Base-by-base conservation (phyloP, 1,140 invertebrate genomes). In the Euura lappo region DNA sequence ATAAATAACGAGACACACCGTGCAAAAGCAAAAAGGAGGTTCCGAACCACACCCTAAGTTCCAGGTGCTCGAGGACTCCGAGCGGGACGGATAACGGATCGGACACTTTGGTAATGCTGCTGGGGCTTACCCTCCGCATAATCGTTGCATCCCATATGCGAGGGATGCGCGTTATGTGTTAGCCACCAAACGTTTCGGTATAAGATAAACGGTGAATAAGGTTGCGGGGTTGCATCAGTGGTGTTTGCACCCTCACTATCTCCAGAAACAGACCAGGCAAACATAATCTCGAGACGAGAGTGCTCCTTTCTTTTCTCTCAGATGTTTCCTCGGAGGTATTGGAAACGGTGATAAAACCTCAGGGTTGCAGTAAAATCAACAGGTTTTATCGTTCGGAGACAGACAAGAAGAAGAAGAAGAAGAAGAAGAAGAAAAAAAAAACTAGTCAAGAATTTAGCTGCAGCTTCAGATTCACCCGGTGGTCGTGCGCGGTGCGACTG, bases 121-220 rank as follows among this genome's bases (percentile, higher is more conserved):
- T n/a, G n/a, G n/a, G 69, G 74, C 77, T 79, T 79, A 77, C 78
- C 73, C 69, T 72, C 70, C 11, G 73, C 74, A 78, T 79, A 78
- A 78, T 78, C 79, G 74, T 79, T 77, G 78, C 71, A 70, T 77
- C 76, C 78, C 76, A 72, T 75, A 74, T 77, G 76, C 72, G 45
- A 45, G 69, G 69, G 69, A 11, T 70, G 45, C 43, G 11, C 28
- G 28, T 28, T 28, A 28, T 1, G 28, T 28, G 28, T 28, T 28
- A 28, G 28, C 1, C 28, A 28, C 28, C 28, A 28, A 28, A 28
- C 28, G 28, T 28, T 28, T 28, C 28, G 28, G 28, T 28, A 28
- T 28, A 28, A 28, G 28, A 28, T 28, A 28, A 28, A 28, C 28
- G 28, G 28, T 28, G 28, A 28, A 28, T 28, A 28, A 28, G 28